Percentiles rank a stretch among this genome's conserved stretches.
Evolutionary conservation across 92 coral and sea anemone species (phyloP).

Genomic region (Porites cylindrica): DNA sequence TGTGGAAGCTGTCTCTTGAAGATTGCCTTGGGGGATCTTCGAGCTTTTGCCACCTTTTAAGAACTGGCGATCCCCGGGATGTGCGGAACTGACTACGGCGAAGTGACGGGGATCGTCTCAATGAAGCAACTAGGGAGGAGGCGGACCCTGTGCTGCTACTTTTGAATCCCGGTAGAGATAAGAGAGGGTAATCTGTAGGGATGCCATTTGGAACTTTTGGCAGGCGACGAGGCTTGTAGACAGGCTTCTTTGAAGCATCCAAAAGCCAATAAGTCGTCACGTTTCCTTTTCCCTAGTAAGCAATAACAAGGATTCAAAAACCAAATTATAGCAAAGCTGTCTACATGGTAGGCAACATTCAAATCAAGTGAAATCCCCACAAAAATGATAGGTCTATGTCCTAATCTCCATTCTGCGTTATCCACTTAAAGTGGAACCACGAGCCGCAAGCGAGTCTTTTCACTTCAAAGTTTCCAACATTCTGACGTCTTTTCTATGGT

Average conservation of each 20-base stretch:
- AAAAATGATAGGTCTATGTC: too few species aligned
- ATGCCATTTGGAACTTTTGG: conserved; percentile 59
- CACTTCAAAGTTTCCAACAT: too few species aligned
- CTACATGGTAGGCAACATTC: too few species aligned
- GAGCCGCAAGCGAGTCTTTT: too few species aligned
- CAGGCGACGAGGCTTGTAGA: conserved; percentile 64
- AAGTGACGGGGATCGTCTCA: conserved; percentile 78
- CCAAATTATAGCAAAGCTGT: too few species aligned
- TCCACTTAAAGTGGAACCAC: too few species aligned
- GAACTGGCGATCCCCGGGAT: conserved; percentile 79
- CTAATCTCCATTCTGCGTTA: too few species aligned
- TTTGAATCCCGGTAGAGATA: conserved; percentile 64
- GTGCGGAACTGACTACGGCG: conserved; percentile 77
- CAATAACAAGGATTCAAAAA: too few species aligned
- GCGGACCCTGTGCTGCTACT: conserved; percentile 47
- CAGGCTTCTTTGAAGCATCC: conserved; percentile 67
- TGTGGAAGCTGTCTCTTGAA: conserved; percentile 30
- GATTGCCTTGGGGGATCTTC: conserved; percentile 59
- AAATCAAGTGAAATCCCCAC: too few species aligned
- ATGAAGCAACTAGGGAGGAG: conserved; percentile 44
- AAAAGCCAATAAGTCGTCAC: conserved; percentile 90
- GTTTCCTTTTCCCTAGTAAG: conserved; percentile 89
- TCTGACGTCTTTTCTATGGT: too few species aligned
- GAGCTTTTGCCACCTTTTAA: conserved; percentile 84
- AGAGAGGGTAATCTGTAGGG: conserved; percentile 68